A percentile compares a stretch with the other conserved stretches of the same genome.
Evolutionary conservation across 1,140 invertebrate species (phyloP).

Genomic region (Nixonia krombeini): DNA sequence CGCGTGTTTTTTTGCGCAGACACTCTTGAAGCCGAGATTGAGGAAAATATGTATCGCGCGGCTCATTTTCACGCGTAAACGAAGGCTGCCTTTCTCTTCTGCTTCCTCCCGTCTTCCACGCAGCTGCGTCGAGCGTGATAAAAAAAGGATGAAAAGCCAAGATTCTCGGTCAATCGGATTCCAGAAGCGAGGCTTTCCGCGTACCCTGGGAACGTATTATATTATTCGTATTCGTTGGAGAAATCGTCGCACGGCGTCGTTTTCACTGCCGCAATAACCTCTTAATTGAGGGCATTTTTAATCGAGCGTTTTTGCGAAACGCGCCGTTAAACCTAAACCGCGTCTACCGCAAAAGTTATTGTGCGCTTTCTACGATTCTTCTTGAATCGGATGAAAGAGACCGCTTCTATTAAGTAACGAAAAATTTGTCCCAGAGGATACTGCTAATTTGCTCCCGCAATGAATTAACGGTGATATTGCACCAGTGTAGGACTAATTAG

Average conservation of each 20-base stretch:
- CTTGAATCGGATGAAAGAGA: too few relatives aligned
- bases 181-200: conserved; percentile 8
- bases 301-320: conserved; percentile 4
- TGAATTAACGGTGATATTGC: too few relatives aligned
- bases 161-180: conserved; percentile 24
- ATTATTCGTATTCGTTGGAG: conserved; percentile 10
- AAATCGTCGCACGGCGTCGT: neutral
- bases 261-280: conserved; percentile 12
- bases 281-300: conserved; percentile 19
- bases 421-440: too few relatives aligned
- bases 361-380: too few relatives aligned
- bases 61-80: neutral
- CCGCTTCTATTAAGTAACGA: too few relatives aligned
- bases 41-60: conserved; percentile 6
- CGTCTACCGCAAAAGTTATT: neutral
- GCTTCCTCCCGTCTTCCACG: neutral
- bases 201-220: conserved; percentile 14
- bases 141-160: conserved; percentile 13
- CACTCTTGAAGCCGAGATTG: neutral
- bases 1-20: too few relatives aligned
- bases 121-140: neutral
- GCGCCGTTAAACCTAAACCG: conserved; percentile 2
- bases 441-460: too few relatives aligned
- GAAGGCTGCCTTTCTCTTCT: conserved; percentile 5
- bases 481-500: too few relatives aligned